Percentiles rank a stretch among this genome's conserved stretches.
Evolutionary conservation across 2,888 invertebrate genomes (phyloP).

Genomic region (Drosophila buzzatii): DNA sequence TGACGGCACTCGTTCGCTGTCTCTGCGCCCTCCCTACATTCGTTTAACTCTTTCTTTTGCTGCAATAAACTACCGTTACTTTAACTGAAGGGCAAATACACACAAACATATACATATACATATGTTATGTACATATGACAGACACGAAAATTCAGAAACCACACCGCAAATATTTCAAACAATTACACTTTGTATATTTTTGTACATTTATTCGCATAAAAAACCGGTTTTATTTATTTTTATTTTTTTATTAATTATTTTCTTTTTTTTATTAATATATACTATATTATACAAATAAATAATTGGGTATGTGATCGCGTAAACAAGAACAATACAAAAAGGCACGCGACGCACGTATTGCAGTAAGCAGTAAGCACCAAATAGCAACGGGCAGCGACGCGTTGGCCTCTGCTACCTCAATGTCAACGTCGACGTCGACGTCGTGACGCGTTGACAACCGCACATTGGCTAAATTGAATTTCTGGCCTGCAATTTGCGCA

Average conservation of each 20-base stretch:
- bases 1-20: constrained; percentile 46
- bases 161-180: constrained; percentile 42
- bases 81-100: constrained; percentile 56
- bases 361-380: constrained; percentile 14
- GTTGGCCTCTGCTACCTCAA: constrained; percentile 58
- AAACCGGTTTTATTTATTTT: constrained; percentile 9
- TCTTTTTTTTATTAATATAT: constrained; percentile 14
- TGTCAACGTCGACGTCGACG: constrained; percentile 51
- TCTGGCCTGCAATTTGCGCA: constrained; percentile 71
- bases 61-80: constrained; percentile 58
- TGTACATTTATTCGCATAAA: constrained; percentile 43
- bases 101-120: constrained; percentile 1
- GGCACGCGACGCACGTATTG: constrained; percentile 61
- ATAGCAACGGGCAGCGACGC: constrained; percentile 37
- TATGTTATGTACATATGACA: neutral
- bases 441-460: constrained; percentile 25
- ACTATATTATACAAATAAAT: constrained; percentile 11
- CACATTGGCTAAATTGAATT: constrained; percentile 72
- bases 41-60: constrained; percentile 50
- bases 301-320: constrained; percentile 27
- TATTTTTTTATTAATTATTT: neutral
- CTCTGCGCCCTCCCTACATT: constrained; percentile 37
- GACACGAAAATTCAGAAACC: constrained; percentile 9
- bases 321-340: constrained; percentile 36
- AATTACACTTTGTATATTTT: constrained; percentile 48